Percentiles rank a stretch among this genome's conserved stretches.
These are phyloP conservation scores for Teinopalpus imperialis DNA, from an alignment of 2,888 invertebrate species.

Conservation along the genomic window DNA sequence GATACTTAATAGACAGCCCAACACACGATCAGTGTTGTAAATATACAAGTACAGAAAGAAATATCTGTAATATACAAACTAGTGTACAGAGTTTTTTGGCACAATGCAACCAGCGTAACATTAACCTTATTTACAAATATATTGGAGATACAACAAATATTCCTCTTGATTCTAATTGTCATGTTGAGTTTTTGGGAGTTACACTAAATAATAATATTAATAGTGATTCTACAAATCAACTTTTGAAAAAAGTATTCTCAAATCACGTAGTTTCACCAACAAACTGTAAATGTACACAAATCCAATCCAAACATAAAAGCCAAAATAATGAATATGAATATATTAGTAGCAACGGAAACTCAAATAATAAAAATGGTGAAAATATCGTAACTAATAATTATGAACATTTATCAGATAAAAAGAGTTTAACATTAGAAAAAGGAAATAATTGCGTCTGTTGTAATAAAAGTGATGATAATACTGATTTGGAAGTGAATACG, in stretches of 20 bases:
- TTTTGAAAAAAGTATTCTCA: conserved; percentile 8
- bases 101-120: conserved; percentile 7
- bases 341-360: conserved; percentile 3
- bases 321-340: conserved; percentile 13
- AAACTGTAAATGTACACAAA: background rate
- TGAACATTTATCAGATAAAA: background rate
- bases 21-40: background rate
- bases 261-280: conserved; percentile 8
- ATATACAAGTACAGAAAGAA: conserved; percentile 1
- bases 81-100: conserved; percentile 9
- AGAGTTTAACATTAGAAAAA: conserved; percentile 6
- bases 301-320: background rate
- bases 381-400: background rate
- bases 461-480: conserved; percentile 40
- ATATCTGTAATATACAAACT: conserved; percentile 15
- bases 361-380: background rate
- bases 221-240: conserved; percentile 16
- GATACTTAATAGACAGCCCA: conserved; percentile 13
- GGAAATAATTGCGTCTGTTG: conserved; percentile 55
- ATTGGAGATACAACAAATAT: conserved; percentile 33
- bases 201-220: conserved; percentile 43
- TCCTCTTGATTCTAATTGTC: conserved; percentile 44
- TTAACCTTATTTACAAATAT: conserved; percentile 14
- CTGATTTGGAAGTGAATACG: conserved; percentile 63
- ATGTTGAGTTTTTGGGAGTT: conserved; percentile 64